Evolutionary conservation across 1,140 invertebrate species (phyloP), one percentile per base, ranked within the genome.

Genomic region (Drosophila persimilis): DNA sequence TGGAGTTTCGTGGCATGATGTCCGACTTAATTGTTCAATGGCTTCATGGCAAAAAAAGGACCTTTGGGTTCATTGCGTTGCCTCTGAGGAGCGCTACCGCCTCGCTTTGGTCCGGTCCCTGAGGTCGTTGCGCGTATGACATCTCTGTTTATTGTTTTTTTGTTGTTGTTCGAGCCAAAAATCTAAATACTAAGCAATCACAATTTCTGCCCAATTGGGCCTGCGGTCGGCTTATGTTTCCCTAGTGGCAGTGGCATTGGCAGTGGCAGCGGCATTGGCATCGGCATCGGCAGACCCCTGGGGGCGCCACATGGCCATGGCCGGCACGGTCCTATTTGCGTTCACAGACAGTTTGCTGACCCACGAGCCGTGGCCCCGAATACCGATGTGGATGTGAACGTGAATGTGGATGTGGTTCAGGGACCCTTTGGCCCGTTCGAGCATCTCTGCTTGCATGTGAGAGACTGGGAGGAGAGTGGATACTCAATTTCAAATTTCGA

Each of bases 181-280:
- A 63, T 35, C 13, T 24, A 20, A 22, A 6, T 50, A 9, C 24
- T 15, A 9, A 26, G 66, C 29, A 73, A 73, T 57, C 69, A 47
- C 20, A 73, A 73, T 73, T 73, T 73, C 60, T 58, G 45, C 70
- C 57, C 71, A 52, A 73, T 73, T 64, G 70, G 43, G 53, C 60
- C 47, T 73, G 66, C 52, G 66, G 66, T 56, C 43, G 29, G 50
- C 50, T 52, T 52, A 29, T 29, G 39, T n/a, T 39, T 7, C 6
- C 7, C 29, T 31, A 8, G 29, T 31, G 29, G 29, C 20, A 20
- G 20, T 20, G 20, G 20, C 20, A 20, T 20, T 20, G 20, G 20
- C 20, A 20, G 1, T 20, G 20, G 20, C 20, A 20, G 20, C 20
- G 20, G 2, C 20, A 20, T 1, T 2, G 20, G 20, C 20, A 20